Evolutionary conservation across 2,888 invertebrate species (phyloP), one percentile per base, ranked within the genome.

Genomic region (Mycalesis mineus): DNA sequence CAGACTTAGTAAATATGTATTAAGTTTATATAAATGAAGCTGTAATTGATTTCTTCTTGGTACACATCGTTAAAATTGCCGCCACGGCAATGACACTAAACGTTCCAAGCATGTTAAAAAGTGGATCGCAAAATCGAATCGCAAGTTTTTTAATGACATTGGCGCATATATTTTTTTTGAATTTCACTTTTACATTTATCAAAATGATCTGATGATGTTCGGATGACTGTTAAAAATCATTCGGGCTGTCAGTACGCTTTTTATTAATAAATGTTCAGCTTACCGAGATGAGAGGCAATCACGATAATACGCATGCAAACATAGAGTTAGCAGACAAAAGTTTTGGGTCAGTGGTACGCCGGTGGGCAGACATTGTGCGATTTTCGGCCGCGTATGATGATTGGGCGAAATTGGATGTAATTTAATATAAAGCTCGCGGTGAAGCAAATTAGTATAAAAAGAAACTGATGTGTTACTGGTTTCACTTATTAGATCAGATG

Each of bases 281-380:
- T 29, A 55, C 51, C n/a, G 36, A 57, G 33, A 53, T 45, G 36
- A 54, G 50, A 36, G 45, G 60, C 50, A 60, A 60, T 60, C 49
- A 41, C 36, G 50, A 57, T 51, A 54, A 60, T 57, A 50, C 22
- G 14, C 28, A 14, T 22, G 54, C 22, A 60, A 60, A 60, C 57
- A 60, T 37, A 29, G 33, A 51, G 37, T 44, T 53, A 55, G 22
- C 33, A 55, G 39, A 57, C 47, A 52, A 61, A 55, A 31, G 11
- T 48, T 48, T 47, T 33, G 40, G 62, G 62, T 55, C 57, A 59
- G 50, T 54, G 42, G 48, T 42, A 49, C 60, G 14, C 44, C 14
- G 36, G 45, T 17, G 31, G 55, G 15, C 45, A 14, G 45, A 40
- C 39, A 41, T 54, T 55, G 41, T 58, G n/a, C 31, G 50, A 28